Evolutionary conservation across 2,888 invertebrate genomes (phyloP).

Genomic region (Diadegma fenestrale): DNA sequence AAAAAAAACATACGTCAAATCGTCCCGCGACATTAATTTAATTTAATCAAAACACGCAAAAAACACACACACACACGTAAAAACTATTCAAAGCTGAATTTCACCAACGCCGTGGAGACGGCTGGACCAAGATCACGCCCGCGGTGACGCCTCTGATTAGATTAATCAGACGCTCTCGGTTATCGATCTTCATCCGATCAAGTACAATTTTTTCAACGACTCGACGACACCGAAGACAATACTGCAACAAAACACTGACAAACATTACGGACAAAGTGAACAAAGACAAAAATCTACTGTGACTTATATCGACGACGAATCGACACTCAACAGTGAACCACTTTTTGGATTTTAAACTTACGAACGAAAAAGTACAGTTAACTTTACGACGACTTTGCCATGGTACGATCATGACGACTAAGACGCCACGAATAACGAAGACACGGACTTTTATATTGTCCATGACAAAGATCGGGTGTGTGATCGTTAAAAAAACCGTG

Average conservation of each 20-base stretch:
- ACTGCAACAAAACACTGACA: constrained; percentile 37
- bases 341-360: constrained; percentile 8
- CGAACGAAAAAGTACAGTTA: constrained; percentile 15
- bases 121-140: constrained; percentile 44
- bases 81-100: constrained; percentile 63
- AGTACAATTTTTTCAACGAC: constrained; percentile 34
- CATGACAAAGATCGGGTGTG: constrained; percentile 56
- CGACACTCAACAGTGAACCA: constrained; percentile 53
- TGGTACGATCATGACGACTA: constrained; percentile 58
- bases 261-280: constrained; percentile 49
- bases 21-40: constrained; percentile 59
- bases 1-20: constrained; percentile 58
- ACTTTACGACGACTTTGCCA: constrained; percentile 1
- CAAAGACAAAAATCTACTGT: constrained; percentile 32
- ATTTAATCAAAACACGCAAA: constrained; percentile 16
- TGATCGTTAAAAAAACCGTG: constrained; percentile 52
- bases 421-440: constrained; percentile 46
- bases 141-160: constrained; percentile 45
- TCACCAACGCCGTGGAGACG: constrained; percentile 59
- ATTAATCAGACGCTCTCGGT: constrained; percentile 39
- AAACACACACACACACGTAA: constrained; percentile 13
- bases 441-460: constrained; percentile 45
- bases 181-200: constrained; percentile 49
- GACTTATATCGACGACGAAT: constrained; percentile 57
- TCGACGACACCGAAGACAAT: constrained; percentile 32